Evolutionary conservation across 2,797 vertebrate species (phyloP).

Genomic region (Sebastes vulpes): DNA sequence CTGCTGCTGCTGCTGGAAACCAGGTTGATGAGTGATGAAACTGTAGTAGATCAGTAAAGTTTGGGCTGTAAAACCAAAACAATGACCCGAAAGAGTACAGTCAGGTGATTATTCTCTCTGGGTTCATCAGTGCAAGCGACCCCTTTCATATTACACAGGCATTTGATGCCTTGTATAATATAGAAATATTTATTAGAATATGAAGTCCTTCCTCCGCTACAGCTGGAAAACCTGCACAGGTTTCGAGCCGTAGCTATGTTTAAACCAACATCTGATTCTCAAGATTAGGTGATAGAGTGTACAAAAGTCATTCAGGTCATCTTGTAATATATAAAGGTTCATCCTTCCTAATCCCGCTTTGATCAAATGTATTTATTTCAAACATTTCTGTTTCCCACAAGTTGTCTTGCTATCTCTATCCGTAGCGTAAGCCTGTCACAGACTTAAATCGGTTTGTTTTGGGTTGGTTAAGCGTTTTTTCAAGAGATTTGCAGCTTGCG

Average conservation of each 20-base stretch:
- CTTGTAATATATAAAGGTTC: not conserved
- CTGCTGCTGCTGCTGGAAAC: not conserved
- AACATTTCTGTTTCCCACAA: not conserved
- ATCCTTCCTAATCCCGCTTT: not conserved
- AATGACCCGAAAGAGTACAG: no score
- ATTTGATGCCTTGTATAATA: not conserved
- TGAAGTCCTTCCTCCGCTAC: not conserved
- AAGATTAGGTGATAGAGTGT: not conserved
- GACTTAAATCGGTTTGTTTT: not conserved
- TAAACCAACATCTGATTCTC: not conserved
- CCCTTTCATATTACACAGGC: not conserved
- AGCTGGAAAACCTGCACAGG: not conserved
- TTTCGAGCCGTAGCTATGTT: not conserved
- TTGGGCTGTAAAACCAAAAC: no score
- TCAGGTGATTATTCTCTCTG: no score
- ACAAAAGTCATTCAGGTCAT: not conserved
- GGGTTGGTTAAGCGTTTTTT: not conserved
- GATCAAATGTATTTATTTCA: not conserved
- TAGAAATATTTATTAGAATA: not conserved
- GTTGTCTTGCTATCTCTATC: not conserved
- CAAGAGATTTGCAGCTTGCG: slow-evolving; percentile 16
- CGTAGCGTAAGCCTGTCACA: not conserved
- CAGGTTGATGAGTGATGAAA: no score
- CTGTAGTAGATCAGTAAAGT: no score
- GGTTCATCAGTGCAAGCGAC: not conserved